These are phyloP conservation scores for Plusia festucae DNA, from an alignment of 2,888 invertebrate genomes.

Conservation along the genomic window DNA sequence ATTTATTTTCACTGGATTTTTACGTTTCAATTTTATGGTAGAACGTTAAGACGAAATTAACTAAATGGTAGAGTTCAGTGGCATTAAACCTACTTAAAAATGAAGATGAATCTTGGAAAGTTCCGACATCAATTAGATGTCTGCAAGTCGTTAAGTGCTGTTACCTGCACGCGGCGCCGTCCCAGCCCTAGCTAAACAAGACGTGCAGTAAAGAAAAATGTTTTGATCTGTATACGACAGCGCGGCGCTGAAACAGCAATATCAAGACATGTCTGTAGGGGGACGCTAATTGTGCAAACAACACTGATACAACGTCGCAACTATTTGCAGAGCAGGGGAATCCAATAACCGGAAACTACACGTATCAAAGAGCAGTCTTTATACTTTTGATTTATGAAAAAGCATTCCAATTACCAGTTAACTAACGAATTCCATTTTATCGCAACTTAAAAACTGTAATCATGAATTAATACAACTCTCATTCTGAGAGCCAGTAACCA, in stretches of 20 bases:
- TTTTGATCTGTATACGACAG: conserved; percentile 66
- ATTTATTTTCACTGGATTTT: background rate
- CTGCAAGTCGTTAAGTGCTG: conserved; percentile 27
- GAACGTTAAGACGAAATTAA: background rate
- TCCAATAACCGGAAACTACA: conserved; percentile 41
- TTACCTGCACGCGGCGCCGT: conserved; percentile 45
- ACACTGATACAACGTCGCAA: conserved; percentile 42
- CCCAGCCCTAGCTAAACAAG: conserved; percentile 31
- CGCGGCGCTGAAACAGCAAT: conserved; percentile 64
- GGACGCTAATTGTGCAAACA: conserved; percentile 73
- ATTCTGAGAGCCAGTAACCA: background rate
- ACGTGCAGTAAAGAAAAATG: conserved; percentile 46
- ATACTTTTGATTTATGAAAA: background rate
- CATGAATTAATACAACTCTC: background rate
- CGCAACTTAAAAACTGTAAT: background rate
- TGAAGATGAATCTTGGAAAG: conserved; percentile 29
- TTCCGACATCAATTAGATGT: conserved; percentile 44
- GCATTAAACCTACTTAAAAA: conserved; percentile 5
- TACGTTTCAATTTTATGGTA: conserved; percentile 3
- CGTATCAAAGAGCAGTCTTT: background rate
- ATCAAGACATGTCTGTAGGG: conserved; percentile 58
- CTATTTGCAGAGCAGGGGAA: conserved; percentile 52
- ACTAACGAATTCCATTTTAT: background rate
- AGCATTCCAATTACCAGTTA: background rate
- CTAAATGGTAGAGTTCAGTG: background rate